Base-by-base conservation (phyloP, 2,113 vertebrate species). In the Xiphorhynchus elegans region DNA sequence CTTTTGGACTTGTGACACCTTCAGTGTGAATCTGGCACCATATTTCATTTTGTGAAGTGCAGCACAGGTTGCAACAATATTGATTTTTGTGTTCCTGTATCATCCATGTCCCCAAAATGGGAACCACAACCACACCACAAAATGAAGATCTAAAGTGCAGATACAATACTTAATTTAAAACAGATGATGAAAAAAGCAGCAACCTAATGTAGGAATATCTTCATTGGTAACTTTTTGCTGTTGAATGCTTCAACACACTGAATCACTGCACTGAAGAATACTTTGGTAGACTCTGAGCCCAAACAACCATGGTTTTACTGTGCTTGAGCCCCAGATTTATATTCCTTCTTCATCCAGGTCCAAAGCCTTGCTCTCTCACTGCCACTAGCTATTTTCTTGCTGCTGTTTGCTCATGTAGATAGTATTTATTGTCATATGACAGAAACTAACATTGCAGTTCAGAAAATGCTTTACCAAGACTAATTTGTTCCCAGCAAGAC, bases 401-500 rank as follows among this genome's bases (percentile, higher is more conserved):
- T 86, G 47, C 47, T 67, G 66, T 66, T 89, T 18, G 2, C 31
- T 95, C 88, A 63, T 60, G 79, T 56, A 66, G n/a, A 29, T 95
- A 83, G 59, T 68, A 74, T 53, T 91, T 96, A 67, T 67, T 93
- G 84, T 81, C 31, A 84, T 84, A 72, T 87, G 39, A 78, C 25
- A 75, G 82, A 77, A 92, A 70, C 46, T 42, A 89, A 86, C 90
- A 72, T 52, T 70, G 53, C 60, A 35, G 50, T 63, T 66, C 72
- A 90, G 91, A 85, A 81, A 85, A 70, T 81, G 52, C 68, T 87
- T 63, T 81, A 59, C 47, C 49, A 78, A 56, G 75, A 84, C 40
- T 67, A 84, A 93, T 92, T 94, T 90, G 85, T 87, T 96, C 92
- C 73, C 92, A 87, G 80, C 58, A 90, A 86, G 95, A 92, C 90